Percentiles rank a stretch among this genome's conserved stretches.
Conservation (phyloP, 2,113 vertebrate genomes). For the Cynocephalus volans region DNA sequence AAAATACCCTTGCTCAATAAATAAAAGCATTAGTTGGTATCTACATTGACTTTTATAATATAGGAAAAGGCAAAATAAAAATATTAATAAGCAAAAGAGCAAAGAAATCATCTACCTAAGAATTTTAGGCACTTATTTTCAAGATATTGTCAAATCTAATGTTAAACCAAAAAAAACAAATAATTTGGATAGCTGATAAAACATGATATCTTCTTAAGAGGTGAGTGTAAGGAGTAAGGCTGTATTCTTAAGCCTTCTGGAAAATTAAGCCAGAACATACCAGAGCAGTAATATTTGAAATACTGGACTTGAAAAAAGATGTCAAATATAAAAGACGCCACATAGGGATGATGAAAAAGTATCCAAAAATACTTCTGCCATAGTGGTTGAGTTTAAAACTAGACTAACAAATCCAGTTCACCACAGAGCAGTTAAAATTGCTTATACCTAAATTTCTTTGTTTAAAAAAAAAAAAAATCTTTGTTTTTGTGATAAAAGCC, state of each 20-base stretch:
- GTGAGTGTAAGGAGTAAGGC: not conserved
- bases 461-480: not conserved
- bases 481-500: not conserved
- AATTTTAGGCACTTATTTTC: not conserved
- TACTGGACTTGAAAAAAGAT: not conserved
- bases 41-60: not conserved
- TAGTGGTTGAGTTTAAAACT: not conserved
- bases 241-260: not conserved
- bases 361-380: not conserved
- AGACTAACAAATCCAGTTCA: not conserved
- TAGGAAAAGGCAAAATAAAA: not conserved
- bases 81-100: not conserved
- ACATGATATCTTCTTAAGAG: not conserved
- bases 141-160: not conserved
- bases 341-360: not conserved
- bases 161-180: not conserved
- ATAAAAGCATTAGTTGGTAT: not conserved
- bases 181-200: not conserved
- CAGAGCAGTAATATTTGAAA: not conserved
- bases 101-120: not conserved
- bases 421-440: not conserved
- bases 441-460: not conserved
- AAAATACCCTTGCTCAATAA: not conserved
- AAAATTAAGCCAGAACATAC: not conserved
- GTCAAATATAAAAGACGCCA: not conserved